Base-by-base conservation (phyloP, 2,113 vertebrate species). In the Gobio gobio region DNA sequence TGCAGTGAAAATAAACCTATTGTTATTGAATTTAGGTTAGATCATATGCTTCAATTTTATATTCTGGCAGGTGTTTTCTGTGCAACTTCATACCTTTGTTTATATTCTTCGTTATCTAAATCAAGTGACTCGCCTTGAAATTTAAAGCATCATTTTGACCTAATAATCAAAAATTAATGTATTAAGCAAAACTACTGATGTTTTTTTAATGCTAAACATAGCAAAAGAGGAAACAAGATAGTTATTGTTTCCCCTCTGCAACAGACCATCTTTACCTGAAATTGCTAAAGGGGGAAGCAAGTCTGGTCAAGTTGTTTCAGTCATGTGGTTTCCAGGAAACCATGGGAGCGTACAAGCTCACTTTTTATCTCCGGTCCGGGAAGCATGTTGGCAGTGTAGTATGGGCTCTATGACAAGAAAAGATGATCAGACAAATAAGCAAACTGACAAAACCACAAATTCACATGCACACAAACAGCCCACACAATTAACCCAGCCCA, bases 311-410 rank as follows among this genome's bases (percentile, higher is more conserved):
- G 80, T 59, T 16, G 61, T 66, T 59, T 81, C 16, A n/a, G 76
- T 83, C 85, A 78, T 78, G 77, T 56, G 73, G 18, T 59, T 86
- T 84, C 72, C 51, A 18, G 83, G 49, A 76, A 87, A 86, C 43
- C 40, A 10, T 36, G 36, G 29, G 54, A 58, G 40, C 45, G 1
- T 72, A 51, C 54, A 20, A 58, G 26, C 18, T n/a, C 12, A 2
- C 26, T n/a, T n/a, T 66, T 24, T 43, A 54, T 56, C 22, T 18
- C 13, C 4, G 8, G 75, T 20, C 12, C 24, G 40, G 22, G 40
- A 80, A 80, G 36, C 24, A 45, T 59, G 68, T 29, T 58, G 36
- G 43, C 7, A 0, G 2, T 33, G 10, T 14, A 47, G 22, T 26
- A 40, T 58, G n/a, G 49, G 82, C 10, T 43, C 13, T 83, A 22